Evolutionary conservation across 1,140 invertebrate species (phyloP).

Genomic region (Subanguina moxae): DNA sequence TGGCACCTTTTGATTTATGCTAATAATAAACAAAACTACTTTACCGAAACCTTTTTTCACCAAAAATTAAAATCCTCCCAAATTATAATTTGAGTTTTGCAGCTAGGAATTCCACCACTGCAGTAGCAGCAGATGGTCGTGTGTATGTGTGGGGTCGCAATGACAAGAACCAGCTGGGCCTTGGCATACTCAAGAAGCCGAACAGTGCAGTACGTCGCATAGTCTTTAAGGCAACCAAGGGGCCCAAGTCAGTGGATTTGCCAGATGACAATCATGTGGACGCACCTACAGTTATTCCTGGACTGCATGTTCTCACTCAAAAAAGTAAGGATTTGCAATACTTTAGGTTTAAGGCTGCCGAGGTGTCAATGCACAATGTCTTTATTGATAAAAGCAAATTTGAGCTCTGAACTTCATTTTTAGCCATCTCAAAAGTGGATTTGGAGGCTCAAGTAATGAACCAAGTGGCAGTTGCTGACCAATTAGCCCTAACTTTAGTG

Average conservation of each 20-base stretch:
- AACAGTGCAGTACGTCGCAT: conserved; percentile 8
- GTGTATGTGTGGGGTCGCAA: conserved; percentile 47
- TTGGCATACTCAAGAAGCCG: conserved; percentile 4
- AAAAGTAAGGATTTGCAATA: background rate
- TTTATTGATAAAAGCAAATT: too few species aligned
- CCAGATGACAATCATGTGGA: conserved; percentile 36
- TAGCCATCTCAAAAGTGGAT: conserved; percentile 5
- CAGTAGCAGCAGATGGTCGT: conserved; percentile 26
- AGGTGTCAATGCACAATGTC: too few species aligned
- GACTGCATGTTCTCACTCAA: conserved; percentile 18
- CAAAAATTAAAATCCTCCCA: background rate
- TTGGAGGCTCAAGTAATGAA: conserved; percentile 21
- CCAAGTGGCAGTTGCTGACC: conserved; percentile 15
- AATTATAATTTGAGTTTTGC: conserved; percentile 2
- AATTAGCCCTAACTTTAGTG: conserved; percentile 21
- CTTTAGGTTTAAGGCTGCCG: conserved; percentile 21
- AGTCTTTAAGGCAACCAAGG: conserved; percentile 5
- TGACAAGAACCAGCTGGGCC: conserved; percentile 40
- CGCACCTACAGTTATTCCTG: conserved; percentile 35
- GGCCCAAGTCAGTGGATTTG: conserved; percentile 33
- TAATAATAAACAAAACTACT: too few species aligned
- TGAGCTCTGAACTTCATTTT: conserved; percentile 5
- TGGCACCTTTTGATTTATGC: too few species aligned
- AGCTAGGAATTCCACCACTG: conserved; percentile 45
- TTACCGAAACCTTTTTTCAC: conserved; percentile 9